Evolutionary conservation across 2,113 vertebrate genomes (phyloP).

Genomic region (Sphyrna mokarran): DNA sequence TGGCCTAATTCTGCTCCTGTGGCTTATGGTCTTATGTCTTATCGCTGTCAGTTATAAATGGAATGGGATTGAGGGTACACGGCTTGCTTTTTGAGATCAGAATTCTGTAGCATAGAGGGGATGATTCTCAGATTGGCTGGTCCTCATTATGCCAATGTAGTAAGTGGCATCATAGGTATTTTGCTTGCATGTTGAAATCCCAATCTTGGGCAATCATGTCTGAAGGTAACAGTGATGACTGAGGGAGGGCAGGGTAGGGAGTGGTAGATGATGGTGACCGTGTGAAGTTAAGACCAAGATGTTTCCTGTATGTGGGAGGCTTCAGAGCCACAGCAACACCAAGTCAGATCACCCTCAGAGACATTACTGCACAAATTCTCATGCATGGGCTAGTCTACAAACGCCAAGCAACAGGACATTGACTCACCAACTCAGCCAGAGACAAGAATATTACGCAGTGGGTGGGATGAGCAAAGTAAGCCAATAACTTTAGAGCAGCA

Average conservation of each 20-base stretch:
- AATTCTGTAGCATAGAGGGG: not conserved
- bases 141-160: not conserved
- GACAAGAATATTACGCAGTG: not conserved
- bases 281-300: not conserved
- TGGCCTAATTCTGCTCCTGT: too few relatives aligned
- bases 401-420: not conserved
- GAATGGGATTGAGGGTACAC: not conserved
- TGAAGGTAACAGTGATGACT: not conserved
- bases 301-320: not conserved
- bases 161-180: not conserved
- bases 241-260: not conserved
- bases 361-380: not conserved
- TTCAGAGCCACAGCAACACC: not conserved
- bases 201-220: not conserved
- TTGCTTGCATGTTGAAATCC: not conserved
- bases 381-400: not conserved
- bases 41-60: not conserved
- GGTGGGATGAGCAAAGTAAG: not conserved
- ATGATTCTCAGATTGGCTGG: not conserved
- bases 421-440: not conserved
- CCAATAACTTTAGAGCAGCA: not conserved
- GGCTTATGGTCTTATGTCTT: too few relatives aligned
- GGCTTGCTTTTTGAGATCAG: not conserved
- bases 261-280: not conserved
- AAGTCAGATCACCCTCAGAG: not conserved